These are phyloP conservation scores for Leptinotarsa peninsularis DNA, from an alignment of 2,888 invertebrate species.

Conservation along the genomic window DNA sequence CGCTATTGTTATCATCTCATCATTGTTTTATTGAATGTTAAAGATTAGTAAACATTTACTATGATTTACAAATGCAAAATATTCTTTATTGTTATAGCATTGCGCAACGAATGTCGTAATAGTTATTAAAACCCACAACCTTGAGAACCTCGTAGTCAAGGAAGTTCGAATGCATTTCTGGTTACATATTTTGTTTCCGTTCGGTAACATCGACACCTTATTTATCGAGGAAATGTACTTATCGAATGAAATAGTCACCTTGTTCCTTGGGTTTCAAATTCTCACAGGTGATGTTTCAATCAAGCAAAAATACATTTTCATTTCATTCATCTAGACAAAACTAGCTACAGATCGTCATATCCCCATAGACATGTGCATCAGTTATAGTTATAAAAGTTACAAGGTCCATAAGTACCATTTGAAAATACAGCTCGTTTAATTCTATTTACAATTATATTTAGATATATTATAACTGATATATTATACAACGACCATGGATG, in stretches of 20 bases:
- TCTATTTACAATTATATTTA: too few relatives aligned
- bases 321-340: too few relatives aligned
- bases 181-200: constrained; percentile 1
- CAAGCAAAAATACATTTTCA: too few relatives aligned
- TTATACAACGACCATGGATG: too few relatives aligned
- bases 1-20: constrained; percentile 9
- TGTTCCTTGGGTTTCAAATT: not conserved
- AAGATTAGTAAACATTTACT: constrained; percentile 23
- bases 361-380: too few relatives aligned
- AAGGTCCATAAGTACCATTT: too few relatives aligned
- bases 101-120: constrained; percentile 35
- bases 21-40: constrained; percentile 21
- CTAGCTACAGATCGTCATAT: too few relatives aligned
- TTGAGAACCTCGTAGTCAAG: constrained; percentile 33
- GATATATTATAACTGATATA: too few relatives aligned
- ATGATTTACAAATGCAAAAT: constrained; percentile 26
- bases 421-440: too few relatives aligned
- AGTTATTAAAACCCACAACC: constrained; percentile 36
- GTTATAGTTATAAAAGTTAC: too few relatives aligned
- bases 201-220: not conserved
- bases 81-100: constrained; percentile 35
- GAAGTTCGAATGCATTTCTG: constrained; percentile 25
- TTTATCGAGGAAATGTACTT: not conserved
- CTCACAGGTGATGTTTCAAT: too few relatives aligned
- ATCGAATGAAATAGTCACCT: not conserved